phyloP scores from a whole-genome alignment of 1,140 invertebrate species.

The Drosophila biarmipes region DNA sequence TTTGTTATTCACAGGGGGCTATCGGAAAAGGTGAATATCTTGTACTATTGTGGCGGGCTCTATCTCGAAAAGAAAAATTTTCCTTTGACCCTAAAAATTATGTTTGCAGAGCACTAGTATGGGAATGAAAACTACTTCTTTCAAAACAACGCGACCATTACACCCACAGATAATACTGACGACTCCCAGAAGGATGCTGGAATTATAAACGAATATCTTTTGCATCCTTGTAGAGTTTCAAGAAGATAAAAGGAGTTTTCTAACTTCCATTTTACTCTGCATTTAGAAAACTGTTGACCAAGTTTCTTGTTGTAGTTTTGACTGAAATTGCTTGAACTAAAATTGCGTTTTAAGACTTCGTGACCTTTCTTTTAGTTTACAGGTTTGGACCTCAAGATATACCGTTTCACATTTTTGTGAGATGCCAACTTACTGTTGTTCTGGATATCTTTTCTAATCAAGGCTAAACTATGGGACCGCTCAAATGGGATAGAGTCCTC shows the following conservation, averaged over 20 bases:
- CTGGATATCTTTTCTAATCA: neutral
- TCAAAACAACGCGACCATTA: too few relatives aligned
- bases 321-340: too few relatives aligned
- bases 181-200: neutral
- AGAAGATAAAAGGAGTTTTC: constrained; percentile 11
- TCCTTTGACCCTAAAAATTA: too few relatives aligned
- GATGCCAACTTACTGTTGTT: neutral
- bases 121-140: neutral
- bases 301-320: too few relatives aligned
- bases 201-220: constrained; percentile 5
- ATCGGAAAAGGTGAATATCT: too few relatives aligned
- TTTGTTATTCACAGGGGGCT: too few relatives aligned
- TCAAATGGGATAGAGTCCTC: neutral
- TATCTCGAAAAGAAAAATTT: too few relatives aligned
- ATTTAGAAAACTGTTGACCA: too few relatives aligned
- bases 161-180: neutral
- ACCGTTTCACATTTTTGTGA: neutral
- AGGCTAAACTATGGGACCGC: neutral
- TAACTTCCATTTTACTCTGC: neutral
- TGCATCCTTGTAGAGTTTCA: constrained; percentile 16
- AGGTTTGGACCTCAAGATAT: too few relatives aligned
- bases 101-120: neutral
- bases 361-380: too few relatives aligned
- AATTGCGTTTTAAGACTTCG: too few relatives aligned
- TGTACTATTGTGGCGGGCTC: too few relatives aligned